Base-by-base conservation (phyloP, 2,113 vertebrate species). In the Syngnathoides biaculeatus region DNA sequence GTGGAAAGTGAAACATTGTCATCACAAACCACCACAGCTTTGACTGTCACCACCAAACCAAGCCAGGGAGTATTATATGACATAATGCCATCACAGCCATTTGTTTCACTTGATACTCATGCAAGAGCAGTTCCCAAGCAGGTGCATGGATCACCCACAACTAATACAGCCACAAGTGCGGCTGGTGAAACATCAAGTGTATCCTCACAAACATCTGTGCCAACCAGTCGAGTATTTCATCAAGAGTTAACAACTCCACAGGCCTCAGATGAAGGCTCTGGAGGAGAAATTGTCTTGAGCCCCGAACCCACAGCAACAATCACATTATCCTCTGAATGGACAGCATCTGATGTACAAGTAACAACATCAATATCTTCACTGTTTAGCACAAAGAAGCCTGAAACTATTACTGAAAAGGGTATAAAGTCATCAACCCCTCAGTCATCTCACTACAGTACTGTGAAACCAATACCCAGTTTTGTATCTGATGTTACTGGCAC, bases 311-410 rank as follows among this genome's bases (percentile, higher is more conserved):
- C 65, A 30, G 62, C n/a, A 64, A 48, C 22, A n/a, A 53, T 47
- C 65, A 43, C 15, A 26, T 65, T 30, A 7, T 45, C 63, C 10
- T 64, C 74, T 60, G 47, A 15, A 60, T 42, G 27, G 53, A 56
- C 65, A 68, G 48, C 45, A 59, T 30, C 59, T 62, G 52, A 65
- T 74, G 74, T 67, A 19, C 10, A 30, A 42, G 30, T 57, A 20
- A 66, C 5, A 48, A 56, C 61, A 35, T 40, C 58, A 61, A 45
- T 2, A 10, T 79, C 74, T 43, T 77, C 77, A 30, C 47, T 71
- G 20, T 75, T 73, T 39, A 79, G 62, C 74, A 84, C 84, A 69
- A 73, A 83, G 30, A 68, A 65, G 59, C 42, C 74, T 65, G 74
- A 55, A 17, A 19, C 53, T 62, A 55, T 67, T 60, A 39, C 42